Evolutionary conservation across 2,888 invertebrate genomes (phyloP).

Genomic region (Lithophane leautieri): DNA sequence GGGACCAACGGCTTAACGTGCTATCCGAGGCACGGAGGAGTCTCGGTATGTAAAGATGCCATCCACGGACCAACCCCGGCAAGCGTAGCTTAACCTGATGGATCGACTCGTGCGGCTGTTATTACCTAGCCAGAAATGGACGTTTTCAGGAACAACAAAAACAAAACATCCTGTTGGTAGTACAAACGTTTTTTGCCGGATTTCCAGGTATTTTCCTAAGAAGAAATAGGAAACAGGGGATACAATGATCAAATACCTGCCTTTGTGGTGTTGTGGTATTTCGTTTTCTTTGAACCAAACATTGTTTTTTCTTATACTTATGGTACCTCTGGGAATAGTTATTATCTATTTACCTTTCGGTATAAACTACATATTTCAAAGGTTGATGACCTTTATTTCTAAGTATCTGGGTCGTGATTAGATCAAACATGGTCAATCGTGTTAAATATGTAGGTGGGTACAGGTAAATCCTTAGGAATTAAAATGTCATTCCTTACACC

Average conservation of each 20-base stretch:
- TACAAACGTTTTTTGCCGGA: conserved; percentile 1
- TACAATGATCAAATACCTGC: conserved; percentile 42
- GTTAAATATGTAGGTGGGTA: background rate
- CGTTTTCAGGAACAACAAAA: background rate
- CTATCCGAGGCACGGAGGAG: no score
- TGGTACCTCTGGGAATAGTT: background rate
- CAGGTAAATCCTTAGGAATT: background rate
- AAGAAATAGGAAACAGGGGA: conserved; percentile 20
- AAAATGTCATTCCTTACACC: background rate
- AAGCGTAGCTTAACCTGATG: no score
- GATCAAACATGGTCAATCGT: background rate
- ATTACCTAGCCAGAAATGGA: no score
- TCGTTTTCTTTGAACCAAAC: conserved; percentile 17
- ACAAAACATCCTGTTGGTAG: background rate
- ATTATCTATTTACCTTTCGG: background rate
- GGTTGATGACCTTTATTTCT: background rate
- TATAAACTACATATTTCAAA: background rate
- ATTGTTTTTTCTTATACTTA: conserved; percentile 20
- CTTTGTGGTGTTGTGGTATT: conserved; percentile 44
- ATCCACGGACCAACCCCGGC: no score
- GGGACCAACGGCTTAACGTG: no score
- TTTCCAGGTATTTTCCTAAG: conserved; percentile 12
- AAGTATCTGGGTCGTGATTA: background rate
- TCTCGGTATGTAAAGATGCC: no score
- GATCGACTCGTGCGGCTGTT: no score